These are phyloP conservation scores for Lordiphosa fenestrarum DNA, from an alignment of 2,888 invertebrate genomes.

Conservation along the genomic window DNA sequence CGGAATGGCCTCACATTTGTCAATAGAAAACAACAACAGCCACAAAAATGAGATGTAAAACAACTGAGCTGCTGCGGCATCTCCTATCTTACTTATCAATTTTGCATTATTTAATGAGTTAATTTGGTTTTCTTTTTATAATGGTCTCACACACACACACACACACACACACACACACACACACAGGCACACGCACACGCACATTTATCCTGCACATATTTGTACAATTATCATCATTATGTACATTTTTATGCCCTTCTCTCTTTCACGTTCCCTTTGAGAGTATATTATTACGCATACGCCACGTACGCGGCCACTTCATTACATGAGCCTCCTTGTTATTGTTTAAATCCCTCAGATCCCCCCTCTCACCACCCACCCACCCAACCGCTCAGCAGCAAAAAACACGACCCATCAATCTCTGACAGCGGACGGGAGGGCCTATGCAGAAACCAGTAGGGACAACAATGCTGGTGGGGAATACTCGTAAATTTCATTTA, in stretches of 20 bases:
- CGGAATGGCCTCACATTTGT: too few species aligned
- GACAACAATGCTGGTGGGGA: slow-evolving; percentile 9
- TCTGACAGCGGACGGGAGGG: slow-evolving; percentile 26
- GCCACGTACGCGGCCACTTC: slow-evolving; percentile 26
- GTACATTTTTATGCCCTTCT: background rate
- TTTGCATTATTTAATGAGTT: too few species aligned
- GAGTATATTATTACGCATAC: slow-evolving; percentile 46
- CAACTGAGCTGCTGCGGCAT: too few species aligned
- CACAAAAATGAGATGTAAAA: too few species aligned
- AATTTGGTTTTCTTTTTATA: background rate
- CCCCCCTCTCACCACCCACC: background rate
- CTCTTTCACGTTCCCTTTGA: background rate
- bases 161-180: too few species aligned
- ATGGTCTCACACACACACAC: too few species aligned
- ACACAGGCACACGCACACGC: too few species aligned
- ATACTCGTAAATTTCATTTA: slow-evolving; percentile 45
- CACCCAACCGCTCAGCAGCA: background rate
- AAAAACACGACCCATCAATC: slow-evolving; percentile 39
- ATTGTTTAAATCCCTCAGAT: slow-evolving; percentile 13
- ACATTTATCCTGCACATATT: too few species aligned
- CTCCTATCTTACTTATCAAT: too few species aligned
- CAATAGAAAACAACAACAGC: background rate
- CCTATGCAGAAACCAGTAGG: slow-evolving; percentile 31
- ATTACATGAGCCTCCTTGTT: slow-evolving; percentile 10
- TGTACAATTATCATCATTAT: too few species aligned